Conservation (phyloP, 2,113 vertebrate genomes). For the Pangasianodon gigas region DNA sequence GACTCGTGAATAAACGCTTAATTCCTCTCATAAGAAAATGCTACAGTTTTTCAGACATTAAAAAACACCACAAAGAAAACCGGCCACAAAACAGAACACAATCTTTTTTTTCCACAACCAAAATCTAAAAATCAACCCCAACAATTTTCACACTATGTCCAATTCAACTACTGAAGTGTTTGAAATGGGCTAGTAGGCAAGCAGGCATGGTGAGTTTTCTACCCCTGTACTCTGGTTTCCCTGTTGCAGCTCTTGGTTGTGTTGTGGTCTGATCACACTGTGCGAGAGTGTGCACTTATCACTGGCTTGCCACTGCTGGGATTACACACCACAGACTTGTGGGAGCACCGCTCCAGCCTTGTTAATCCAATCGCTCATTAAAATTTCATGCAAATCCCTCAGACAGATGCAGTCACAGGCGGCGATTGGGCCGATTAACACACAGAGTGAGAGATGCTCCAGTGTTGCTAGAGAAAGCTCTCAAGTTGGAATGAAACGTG, state of each 20-base stretch:
- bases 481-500: slow-evolving; percentile 37
- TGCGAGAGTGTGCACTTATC: slow-evolving; percentile 61
- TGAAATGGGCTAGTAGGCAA: slow-evolving; percentile 1
- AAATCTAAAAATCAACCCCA: background rate
- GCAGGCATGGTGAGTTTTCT: background rate
- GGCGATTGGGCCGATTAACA: slow-evolving; percentile 53
- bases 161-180: background rate
- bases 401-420: slow-evolving; percentile 57
- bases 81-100: background rate
- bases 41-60: background rate
- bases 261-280: slow-evolving; percentile 36
- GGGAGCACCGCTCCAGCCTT: slow-evolving; percentile 58
- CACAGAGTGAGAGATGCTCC: slow-evolving; percentile 41
- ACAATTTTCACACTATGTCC: background rate
- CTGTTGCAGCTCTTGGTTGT: slow-evolving; percentile 13
- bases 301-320: slow-evolving; percentile 61
- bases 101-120: background rate
- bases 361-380: slow-evolving; percentile 72
- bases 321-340: slow-evolving; percentile 69
- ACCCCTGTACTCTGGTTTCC: slow-evolving; percentile 31
- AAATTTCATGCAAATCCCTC: slow-evolving; percentile 68
- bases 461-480: slow-evolving; percentile 36
- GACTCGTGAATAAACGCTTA: background rate
- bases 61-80: background rate
- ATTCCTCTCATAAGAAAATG: background rate